phyloP scores from a whole-genome alignment of 2,888 invertebrate genomes.

The Scaptomyza polygonia region DNA sequence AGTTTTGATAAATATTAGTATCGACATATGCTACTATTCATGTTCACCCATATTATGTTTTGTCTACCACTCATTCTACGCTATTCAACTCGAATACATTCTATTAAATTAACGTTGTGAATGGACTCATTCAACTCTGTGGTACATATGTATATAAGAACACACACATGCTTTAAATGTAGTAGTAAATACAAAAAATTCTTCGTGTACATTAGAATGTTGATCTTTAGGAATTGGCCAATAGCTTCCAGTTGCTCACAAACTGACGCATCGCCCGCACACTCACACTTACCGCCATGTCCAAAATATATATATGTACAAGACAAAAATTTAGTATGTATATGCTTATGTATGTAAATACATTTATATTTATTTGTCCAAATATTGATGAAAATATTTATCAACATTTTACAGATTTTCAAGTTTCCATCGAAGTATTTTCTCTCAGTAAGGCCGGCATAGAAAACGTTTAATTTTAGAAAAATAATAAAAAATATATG shows the following conservation, averaged over 20 bases:
- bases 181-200: neutral
- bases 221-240: slow-evolving; percentile 32
- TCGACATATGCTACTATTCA: too few relatives aligned
- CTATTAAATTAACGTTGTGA: too few relatives aligned
- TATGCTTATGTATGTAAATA: neutral
- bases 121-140: too few relatives aligned
- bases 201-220: neutral
- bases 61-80: too few relatives aligned
- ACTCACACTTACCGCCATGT: slow-evolving; percentile 43
- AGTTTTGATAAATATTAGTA: too few relatives aligned
- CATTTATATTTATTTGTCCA: slow-evolving; percentile 8
- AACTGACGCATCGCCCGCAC: slow-evolving; percentile 35
- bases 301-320: slow-evolving; percentile 12
- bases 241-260: slow-evolving; percentile 53
- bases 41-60: too few relatives aligned
- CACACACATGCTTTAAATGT: neutral
- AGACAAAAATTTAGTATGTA: neutral
- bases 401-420: slow-evolving; percentile 28
- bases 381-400: neutral
- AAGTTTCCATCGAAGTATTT: slow-evolving; percentile 48
- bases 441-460: slow-evolving; percentile 68
- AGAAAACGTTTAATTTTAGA: slow-evolving; percentile 71
- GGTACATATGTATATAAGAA: neutral
- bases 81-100: too few relatives aligned
- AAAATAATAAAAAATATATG: slow-evolving; percentile 61